phyloP scores from a whole-genome alignment of 2,113 vertebrate species.

The Miniopterus natalensis region DNA sequence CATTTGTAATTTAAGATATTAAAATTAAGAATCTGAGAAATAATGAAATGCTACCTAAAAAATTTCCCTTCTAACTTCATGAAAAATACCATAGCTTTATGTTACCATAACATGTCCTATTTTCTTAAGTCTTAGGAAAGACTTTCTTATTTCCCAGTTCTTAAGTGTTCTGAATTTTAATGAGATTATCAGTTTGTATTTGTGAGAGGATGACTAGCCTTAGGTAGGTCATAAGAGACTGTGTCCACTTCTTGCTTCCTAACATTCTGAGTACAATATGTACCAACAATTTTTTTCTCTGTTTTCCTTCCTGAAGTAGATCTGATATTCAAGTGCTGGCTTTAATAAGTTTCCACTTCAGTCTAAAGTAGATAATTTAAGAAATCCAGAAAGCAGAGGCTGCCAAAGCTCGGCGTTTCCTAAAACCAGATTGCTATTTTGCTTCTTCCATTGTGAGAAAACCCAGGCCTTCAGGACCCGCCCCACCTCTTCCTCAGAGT shows the following conservation, averaged over 20 bases:
- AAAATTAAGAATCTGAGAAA: not conserved
- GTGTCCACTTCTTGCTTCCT: conserved; percentile 52
- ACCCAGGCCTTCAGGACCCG: not conserved
- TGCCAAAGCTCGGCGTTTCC: conserved; percentile 68
- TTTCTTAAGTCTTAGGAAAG: not conserved
- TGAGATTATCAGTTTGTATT: not conserved
- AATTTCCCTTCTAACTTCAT: not conserved
- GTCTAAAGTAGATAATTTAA: conserved; percentile 77
- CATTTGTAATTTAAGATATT: not conserved
- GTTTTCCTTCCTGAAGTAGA: conserved; percentile 75
- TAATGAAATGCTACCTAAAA: not conserved
- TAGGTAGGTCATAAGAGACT: not conserved
- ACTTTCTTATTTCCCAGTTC: not conserved
- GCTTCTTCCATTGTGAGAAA: conserved; percentile 56
- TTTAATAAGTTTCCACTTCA: conserved; percentile 74
- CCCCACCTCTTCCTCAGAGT: conserved; percentile 41
- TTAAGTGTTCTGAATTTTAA: not conserved
- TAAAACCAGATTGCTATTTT: conserved; percentile 47
- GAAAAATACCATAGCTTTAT: not conserved
- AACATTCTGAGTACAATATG: conserved; percentile 69
- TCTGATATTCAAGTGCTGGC: conserved; percentile 72
- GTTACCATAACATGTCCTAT: not conserved
- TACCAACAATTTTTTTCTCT: conserved; percentile 61
- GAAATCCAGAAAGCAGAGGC: conserved; percentile 63
- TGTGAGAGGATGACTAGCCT: not conserved